Evolutionary conservation across 2,113 vertebrate species (phyloP), one percentile per base, ranked within the genome.

Genomic region (Pelecanoides urinatrix): DNA sequence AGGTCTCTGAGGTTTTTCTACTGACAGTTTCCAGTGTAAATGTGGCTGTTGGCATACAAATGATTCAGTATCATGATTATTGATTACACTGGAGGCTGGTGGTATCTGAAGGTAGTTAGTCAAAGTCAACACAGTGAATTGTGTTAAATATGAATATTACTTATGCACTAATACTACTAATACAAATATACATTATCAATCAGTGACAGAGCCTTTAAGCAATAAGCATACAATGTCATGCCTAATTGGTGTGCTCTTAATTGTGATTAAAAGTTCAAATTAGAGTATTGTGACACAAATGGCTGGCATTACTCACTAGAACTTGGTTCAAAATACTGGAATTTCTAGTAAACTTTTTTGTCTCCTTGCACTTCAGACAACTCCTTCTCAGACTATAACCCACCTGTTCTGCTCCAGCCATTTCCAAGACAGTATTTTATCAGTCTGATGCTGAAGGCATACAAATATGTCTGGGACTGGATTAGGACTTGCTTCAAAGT

Each of bases 101-200:
- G 94, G 77, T 97, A 96, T 97, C 96, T 97, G 93, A 91, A 96
- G 74, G 93, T 90, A 97, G 89, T 97, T 97, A 96, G 84, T 97
- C 94, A 97, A 97, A 97, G 96, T 97, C 96, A 97, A 97, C 95
- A 97, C 13, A 62, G 74, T 26, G 78, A 86, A 86, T 63, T 90
- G 89, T 94, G 67, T 83, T 97, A 97, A 97, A 91, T 97, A 95
- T 63, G 93, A 97, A 52, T 96, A 94, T 96, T 96, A 97, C 94
- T 96, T 71, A 85, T 30, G 52, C 71, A 82, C 84, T 96, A 97
- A 97, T 91, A 95, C 95, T 56, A 92, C 90, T 96, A 96, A 96
- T 83, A 95, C 93, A 97, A 96, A 97, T 96, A 96, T 7, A 87
- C 87, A 80, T 91, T 94, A 97, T 97, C 93, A 90, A 90, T 97